Evolutionary conservation across 2,888 invertebrate species (phyloP).

Genomic region (Calliscelio sp.): DNA sequence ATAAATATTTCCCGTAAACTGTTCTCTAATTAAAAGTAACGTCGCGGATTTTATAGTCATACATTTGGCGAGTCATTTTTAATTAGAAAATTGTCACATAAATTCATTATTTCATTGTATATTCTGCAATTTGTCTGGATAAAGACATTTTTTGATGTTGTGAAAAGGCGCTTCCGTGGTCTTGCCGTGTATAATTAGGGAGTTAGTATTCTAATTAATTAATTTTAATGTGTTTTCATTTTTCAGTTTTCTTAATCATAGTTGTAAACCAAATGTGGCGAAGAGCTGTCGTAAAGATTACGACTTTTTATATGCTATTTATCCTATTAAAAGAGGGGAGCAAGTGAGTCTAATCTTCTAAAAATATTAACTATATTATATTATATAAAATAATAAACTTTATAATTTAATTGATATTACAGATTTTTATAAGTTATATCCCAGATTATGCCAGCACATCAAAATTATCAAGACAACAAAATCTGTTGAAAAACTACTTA

Average conservation of each 20-base stretch:
- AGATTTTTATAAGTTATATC: conserved; percentile 50
- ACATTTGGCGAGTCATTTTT: not conserved
- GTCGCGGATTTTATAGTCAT: not conserved
- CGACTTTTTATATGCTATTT: conserved; percentile 35
- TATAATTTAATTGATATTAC: not conserved
- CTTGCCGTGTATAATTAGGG: too few species aligned
- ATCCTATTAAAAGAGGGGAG: conserved; percentile 42
- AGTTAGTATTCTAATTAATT: too few species aligned
- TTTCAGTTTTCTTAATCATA: conserved; percentile 51
- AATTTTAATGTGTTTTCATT: too few species aligned
- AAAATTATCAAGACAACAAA: conserved; percentile 29
- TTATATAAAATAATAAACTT: not conserved
- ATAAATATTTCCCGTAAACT: conserved; percentile 29
- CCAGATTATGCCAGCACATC: conserved; percentile 14
- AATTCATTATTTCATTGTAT: not conserved
- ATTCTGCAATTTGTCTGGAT: too few species aligned
- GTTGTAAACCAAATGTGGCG: conserved; percentile 40
- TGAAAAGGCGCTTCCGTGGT: too few species aligned
- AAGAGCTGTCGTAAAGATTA: conserved; percentile 19
- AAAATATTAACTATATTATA: not conserved
- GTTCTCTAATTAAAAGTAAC: not conserved
- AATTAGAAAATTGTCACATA: not conserved
- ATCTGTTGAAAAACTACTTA: not conserved
- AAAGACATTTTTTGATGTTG: too few species aligned
- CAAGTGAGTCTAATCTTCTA: conserved; percentile 27